These are phyloP conservation scores for Gymnocheta viridis DNA, from an alignment of 2,888 invertebrate genomes.

Conservation along the genomic window DNA sequence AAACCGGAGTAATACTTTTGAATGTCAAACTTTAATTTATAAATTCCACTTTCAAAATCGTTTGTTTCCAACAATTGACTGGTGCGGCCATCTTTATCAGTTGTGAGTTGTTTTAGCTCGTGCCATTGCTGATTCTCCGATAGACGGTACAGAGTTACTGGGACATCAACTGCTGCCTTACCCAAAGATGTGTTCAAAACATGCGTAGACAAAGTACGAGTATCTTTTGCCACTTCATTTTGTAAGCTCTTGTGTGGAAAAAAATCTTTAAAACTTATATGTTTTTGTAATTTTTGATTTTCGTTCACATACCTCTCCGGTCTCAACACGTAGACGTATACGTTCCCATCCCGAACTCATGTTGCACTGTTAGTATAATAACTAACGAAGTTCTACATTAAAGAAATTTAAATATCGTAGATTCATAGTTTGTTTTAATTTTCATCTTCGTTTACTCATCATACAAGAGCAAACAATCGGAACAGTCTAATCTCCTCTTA, in stretches of 20 bases:
- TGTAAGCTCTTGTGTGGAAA: constrained; percentile 53
- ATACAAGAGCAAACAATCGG: not conserved
- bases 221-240: constrained; percentile 70
- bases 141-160: constrained; percentile 86
- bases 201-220: constrained; percentile 88
- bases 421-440: not conserved
- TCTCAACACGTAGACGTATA: constrained; percentile 74
- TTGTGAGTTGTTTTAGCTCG: constrained; percentile 85
- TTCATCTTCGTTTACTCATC: constrained; percentile 10
- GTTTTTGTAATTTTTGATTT: not conserved
- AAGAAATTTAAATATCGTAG: not conserved
- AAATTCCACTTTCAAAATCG: constrained; percentile 86
- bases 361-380: constrained; percentile 59
- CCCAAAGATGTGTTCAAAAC: constrained; percentile 89
- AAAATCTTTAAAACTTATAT: not conserved
- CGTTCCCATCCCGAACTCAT: constrained; percentile 75
- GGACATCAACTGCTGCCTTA: constrained; percentile 85
- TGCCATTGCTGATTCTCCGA: constrained; percentile 85
- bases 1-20: constrained; percentile 86
- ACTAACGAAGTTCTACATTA: no score
- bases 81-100: constrained; percentile 87
- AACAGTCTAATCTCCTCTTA: constrained; percentile 19
- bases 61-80: constrained; percentile 85
- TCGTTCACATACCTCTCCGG: constrained; percentile 70
- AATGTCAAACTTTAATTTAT: constrained; percentile 89